Percentiles rank a stretch among this genome's conserved stretches.
Conservation (phyloP, 2,113 vertebrate genomes). For the Psephotus haematonotus region DNA sequence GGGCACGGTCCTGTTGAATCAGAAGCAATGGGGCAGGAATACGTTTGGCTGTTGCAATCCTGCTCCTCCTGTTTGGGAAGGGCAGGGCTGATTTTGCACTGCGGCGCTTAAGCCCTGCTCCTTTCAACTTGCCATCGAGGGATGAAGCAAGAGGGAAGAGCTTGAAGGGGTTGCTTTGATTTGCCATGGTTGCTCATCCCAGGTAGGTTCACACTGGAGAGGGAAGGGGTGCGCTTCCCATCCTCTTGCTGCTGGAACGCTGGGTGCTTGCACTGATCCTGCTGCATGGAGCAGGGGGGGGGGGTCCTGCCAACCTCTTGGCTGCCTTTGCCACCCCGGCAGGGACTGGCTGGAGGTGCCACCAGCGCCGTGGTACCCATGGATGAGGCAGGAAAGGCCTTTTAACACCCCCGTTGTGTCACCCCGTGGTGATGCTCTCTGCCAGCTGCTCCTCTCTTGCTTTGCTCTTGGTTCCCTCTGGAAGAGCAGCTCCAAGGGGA, state of each 20-base stretch:
- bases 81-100: not conserved
- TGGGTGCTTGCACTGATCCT: not conserved
- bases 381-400: not conserved
- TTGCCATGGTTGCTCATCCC: not conserved
- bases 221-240: not conserved
- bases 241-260: not conserved
- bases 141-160: not conserved
- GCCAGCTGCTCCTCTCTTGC: not conserved
- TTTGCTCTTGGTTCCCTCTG: not conserved
- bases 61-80: constrained; percentile 2
- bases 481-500: too few species aligned
- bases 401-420: not conserved
- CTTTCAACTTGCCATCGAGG: not conserved
- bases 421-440: not conserved
- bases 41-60: not conserved
- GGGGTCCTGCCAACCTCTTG: not conserved
- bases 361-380: not conserved
- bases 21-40: not conserved
- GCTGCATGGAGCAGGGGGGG: too few species aligned
- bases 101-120: not conserved
- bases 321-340: not conserved
- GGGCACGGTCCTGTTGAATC: not conserved
- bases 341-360: not conserved
- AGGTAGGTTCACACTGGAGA: rapidly evolving
- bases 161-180: not conserved